Percentiles rank a stretch among this genome's conserved stretches.
Evolutionary conservation across 2,888 invertebrate species (phyloP).

Genomic region (Belgica antarctica): DNA sequence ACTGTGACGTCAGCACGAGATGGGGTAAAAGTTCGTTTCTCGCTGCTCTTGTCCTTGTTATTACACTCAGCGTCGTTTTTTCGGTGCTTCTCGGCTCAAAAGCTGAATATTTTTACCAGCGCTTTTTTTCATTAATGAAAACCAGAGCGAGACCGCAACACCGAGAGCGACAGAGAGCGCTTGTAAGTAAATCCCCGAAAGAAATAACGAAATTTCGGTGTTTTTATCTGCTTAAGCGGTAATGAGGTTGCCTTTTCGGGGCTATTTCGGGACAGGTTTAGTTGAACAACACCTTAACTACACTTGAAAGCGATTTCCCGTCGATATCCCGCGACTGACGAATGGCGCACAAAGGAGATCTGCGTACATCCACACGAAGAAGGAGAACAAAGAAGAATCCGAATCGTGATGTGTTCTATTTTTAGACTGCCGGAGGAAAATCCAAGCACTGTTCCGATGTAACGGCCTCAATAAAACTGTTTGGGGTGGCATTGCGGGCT

Average conservation of each 20-base stretch:
- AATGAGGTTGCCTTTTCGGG: too few species aligned
- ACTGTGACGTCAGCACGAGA: constrained; percentile 37
- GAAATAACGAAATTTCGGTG: too few species aligned
- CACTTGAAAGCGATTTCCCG: too few species aligned
- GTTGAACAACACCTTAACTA: too few species aligned
- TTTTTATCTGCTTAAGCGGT: too few species aligned
- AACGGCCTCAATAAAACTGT: not conserved
- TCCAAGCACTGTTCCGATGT: not conserved
- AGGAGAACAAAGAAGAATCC: constrained; percentile 13
- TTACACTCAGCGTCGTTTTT: constrained; percentile 14
- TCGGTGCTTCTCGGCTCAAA: not conserved
- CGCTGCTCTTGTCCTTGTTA: constrained; percentile 7
- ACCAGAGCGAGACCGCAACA: constrained; percentile 23
- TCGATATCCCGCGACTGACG: too few species aligned
- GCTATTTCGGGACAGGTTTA: too few species aligned
- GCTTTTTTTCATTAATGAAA: constrained; percentile 43
- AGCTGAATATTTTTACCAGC: not conserved
- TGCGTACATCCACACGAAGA: too few species aligned
- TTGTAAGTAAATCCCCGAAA: too few species aligned
- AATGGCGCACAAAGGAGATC: too few species aligned
- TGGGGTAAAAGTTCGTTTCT: not conserved
- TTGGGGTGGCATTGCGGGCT: too few species aligned
- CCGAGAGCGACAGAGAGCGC: not conserved
- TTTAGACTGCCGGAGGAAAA: constrained; percentile 14
- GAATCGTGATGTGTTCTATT: constrained; percentile 18